Evolutionary conservation across 2,113 vertebrate genomes (phyloP), one percentile per base, ranked within the genome.

Genomic region (Lutjanus erythropterus): DNA sequence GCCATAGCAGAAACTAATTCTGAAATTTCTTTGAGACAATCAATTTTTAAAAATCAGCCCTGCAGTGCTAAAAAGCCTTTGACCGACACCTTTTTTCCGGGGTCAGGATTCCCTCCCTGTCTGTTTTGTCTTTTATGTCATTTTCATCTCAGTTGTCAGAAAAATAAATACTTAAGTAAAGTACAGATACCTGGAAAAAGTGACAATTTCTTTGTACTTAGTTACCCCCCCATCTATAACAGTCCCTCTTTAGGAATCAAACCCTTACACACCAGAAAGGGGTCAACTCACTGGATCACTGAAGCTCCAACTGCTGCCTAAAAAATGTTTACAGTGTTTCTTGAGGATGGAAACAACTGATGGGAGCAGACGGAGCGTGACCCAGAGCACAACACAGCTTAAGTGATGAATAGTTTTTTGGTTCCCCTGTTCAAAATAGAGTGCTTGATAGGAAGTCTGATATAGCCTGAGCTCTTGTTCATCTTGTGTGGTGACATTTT

Each of bases 401-500:
- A 61, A 65, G 55, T 71, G 55, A 3, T 71, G 70, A 85, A 71
- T 58, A 71, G 64, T 49, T 74, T 82, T 81, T 74, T 67, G 47
- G 59, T 86, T 68, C 33, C 56, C 46, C 47, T 37, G 70, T 64
- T 85, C 80, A 73, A 87, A 93, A 88, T 80, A 82, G 31, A 68
- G 77, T 35, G 49, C 41, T n/a, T 78, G 92, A 94, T 92, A 88
- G 92, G 89, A 93, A 93, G 91, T 89, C 76, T 81, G 94, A 94
- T 94, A 91, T 49, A 68, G 46, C 23, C 68, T 44, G 60, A 89
- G 75, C 72, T 77, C 80, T 85, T 84, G 78, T 83, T 91, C 86
- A 78, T 93, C 91, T 93, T 92, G 86, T 93, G 88, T 87, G 89
- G 88, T 90, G 92, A 92, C 88, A 90, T 88, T 88, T 92, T 87